Conservation (phyloP, 2,888 invertebrate genomes). For the Drosophila lutescens region DNA sequence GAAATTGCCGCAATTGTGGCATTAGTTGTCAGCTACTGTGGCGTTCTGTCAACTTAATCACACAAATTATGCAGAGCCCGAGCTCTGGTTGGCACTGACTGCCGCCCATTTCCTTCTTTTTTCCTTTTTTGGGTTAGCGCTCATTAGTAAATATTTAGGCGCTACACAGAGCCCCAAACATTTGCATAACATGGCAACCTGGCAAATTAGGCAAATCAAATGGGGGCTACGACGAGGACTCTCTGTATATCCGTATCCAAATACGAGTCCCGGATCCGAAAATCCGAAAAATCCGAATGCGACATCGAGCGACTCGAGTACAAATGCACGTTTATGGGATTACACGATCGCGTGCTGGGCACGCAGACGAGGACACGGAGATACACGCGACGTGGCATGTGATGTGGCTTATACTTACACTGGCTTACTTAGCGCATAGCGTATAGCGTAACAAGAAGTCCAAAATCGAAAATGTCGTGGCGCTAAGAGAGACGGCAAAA, state of each 20-base stretch:
- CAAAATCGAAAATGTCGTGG: conserved; percentile 66
- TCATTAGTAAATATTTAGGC: conserved; percentile 75
- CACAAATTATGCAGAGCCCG: conserved; percentile 50
- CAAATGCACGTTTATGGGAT: conserved; percentile 62
- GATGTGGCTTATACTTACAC: conserved; percentile 34
- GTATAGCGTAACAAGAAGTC: conserved; percentile 51
- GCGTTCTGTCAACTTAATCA: conserved; percentile 56
- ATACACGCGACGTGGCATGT: conserved; percentile 55
- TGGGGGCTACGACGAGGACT: conserved; percentile 4
- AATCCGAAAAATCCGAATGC: conserved; percentile 10
- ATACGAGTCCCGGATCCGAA: not conserved
- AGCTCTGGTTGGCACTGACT: conserved; percentile 20
- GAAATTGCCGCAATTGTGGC: conserved; percentile 55
- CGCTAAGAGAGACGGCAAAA: conserved; percentile 47
- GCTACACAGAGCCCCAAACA: conserved; percentile 44
- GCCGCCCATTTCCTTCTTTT: not conserved
- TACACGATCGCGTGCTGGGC: conserved; percentile 70
- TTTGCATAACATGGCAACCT: conserved; percentile 69
- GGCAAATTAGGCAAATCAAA: conserved; percentile 73
- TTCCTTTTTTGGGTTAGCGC: conserved; percentile 68
- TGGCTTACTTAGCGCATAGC: conserved; percentile 1
- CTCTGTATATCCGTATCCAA: too few relatives aligned
- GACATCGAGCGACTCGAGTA: conserved; percentile 34
- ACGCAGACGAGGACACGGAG: conserved; percentile 45
- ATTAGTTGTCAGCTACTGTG: conserved; percentile 48